These are phyloP conservation scores for Meloidogyne exigua DNA, from an alignment of 1,140 invertebrate genomes.

Conservation along the genomic window DNA sequence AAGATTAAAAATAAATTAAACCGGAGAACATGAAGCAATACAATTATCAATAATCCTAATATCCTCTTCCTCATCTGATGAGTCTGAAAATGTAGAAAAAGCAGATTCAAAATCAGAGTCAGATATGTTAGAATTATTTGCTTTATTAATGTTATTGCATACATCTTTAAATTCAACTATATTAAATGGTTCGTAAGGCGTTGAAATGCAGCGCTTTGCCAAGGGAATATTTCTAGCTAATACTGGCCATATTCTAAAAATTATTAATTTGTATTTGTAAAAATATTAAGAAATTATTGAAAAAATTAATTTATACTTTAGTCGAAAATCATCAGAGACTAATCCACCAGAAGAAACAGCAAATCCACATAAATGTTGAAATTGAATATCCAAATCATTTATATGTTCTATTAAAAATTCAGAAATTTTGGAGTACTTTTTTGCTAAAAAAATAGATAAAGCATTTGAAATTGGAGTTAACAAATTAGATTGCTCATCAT, in stretches of 20 bases:
- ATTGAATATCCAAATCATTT: neutral
- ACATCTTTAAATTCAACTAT: neutral
- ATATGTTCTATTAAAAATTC: neutral
- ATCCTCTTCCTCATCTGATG: slow-evolving; percentile 21
- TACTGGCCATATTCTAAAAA: slow-evolving; percentile 18
- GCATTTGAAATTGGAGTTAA: neutral
- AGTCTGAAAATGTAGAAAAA: slow-evolving; percentile 41
- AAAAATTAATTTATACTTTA: neutral
- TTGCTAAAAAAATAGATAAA: neutral
- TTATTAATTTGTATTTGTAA: neutral
- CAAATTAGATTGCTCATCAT: neutral
- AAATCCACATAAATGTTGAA: slow-evolving; percentile 1
- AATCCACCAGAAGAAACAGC: neutral
- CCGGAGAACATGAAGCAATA: neutral
- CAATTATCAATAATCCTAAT: neutral
- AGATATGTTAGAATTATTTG: slow-evolving; percentile 18
- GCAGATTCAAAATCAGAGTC: slow-evolving; percentile 58
- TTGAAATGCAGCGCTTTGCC: neutral
- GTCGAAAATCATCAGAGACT: neutral
- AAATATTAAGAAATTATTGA: neutral
- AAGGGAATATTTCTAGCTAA: slow-evolving; percentile 33
- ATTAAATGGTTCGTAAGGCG: neutral
- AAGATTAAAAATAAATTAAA: neutral
- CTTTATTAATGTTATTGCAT: slow-evolving; percentile 15
- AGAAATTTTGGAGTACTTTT: neutral